These are phyloP conservation scores for Periphyllus acericola DNA, from an alignment of 2,888 invertebrate genomes.

Conservation along the genomic window DNA sequence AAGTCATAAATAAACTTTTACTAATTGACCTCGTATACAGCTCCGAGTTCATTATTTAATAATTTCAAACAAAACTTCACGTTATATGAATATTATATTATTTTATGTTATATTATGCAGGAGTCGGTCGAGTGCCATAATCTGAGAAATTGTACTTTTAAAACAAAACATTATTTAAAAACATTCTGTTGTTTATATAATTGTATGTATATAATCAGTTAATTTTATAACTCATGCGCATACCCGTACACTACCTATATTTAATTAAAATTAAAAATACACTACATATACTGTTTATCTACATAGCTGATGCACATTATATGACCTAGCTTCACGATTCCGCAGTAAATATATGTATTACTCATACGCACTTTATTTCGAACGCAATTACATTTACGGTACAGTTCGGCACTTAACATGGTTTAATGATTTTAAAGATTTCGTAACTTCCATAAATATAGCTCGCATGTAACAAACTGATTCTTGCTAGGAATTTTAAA, in stretches of 20 bases:
- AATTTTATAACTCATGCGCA: neutral
- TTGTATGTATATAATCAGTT: neutral
- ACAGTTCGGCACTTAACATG: neutral
- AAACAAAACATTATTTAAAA: neutral
- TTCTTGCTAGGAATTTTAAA: neutral
- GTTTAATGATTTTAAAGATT: neutral
- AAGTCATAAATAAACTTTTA: slow-evolving; percentile 30
- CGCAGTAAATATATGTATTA: neutral
- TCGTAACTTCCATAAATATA: neutral
- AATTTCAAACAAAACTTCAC: slow-evolving; percentile 11
- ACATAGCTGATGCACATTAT: neutral
- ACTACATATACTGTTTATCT: neutral
- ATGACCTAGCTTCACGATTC: neutral
- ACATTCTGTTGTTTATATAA: neutral
- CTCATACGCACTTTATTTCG: neutral
- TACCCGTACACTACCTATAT: neutral
- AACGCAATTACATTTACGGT: neutral
- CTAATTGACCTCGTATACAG: slow-evolving; percentile 22
- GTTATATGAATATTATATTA: neutral
- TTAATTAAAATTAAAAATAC: neutral
- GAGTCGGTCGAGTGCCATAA: neutral
- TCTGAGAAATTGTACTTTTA: neutral
- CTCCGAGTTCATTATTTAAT: slow-evolving; percentile 8
- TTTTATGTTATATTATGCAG: no score
- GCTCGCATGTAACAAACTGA: neutral